Percentiles rank a stretch among this genome's conserved stretches.
Evolutionary conservation across 2,888 invertebrate species (phyloP).

Genomic region (Papilio elwesi): DNA sequence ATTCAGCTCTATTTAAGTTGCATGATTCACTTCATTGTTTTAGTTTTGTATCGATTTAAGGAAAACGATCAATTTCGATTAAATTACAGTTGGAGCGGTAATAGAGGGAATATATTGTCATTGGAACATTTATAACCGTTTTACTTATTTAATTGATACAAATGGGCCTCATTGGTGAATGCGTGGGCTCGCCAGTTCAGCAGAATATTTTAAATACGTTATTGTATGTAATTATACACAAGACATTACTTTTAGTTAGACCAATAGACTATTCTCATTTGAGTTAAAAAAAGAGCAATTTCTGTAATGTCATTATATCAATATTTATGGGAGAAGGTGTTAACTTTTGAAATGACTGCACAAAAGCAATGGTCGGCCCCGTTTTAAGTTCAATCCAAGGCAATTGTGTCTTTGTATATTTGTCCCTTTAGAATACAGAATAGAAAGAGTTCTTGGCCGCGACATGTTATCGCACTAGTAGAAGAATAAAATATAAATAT

Average conservation of each 20-base stretch:
- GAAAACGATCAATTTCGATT: constrained; percentile 80
- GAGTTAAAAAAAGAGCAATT: neutral
- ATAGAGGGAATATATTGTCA: constrained; percentile 79
- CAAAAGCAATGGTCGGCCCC: no score
- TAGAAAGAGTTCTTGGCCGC: no score
- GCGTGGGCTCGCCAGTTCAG: constrained; percentile 67
- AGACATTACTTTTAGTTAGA: neutral
- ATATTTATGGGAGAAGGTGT: no score
- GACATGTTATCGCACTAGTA: no score
- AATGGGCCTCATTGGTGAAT: constrained; percentile 66
- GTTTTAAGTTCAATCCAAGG: no score
- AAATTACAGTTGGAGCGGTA: constrained; percentile 74
- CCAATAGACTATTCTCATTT: neutral
- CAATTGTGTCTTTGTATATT: no score
- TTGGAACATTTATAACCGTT: constrained; percentile 78
- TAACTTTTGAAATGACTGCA: no score
- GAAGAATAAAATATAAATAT: no score
- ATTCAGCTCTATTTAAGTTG: constrained; percentile 51
- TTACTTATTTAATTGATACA: constrained; percentile 80
- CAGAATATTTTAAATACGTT: constrained; percentile 44
- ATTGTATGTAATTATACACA: neutral
- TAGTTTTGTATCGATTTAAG: constrained; percentile 74
- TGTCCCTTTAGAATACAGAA: no score
- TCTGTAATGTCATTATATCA: no score
- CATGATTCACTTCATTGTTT: constrained; percentile 78